phyloP scores from a whole-genome alignment of 2,888 invertebrate genomes.

The Dusona sp. region DNA sequence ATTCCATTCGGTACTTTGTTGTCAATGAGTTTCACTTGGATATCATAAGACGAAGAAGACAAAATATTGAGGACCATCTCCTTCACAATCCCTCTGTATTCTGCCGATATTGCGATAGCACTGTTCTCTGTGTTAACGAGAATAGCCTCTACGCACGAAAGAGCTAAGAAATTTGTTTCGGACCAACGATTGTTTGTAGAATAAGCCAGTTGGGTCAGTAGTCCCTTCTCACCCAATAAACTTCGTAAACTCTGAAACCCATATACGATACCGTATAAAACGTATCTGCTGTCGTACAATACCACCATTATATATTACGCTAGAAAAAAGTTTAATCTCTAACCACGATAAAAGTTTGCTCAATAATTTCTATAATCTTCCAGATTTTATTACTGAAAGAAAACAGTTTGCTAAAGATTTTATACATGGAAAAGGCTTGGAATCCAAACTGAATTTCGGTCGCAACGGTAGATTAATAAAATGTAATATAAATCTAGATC shows the following conservation, averaged over 20 bases:
- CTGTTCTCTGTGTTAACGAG: slow-evolving; percentile 73
- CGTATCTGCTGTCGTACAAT: too few relatives aligned
- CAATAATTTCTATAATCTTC: too few relatives aligned
- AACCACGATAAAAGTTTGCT: too few relatives aligned
- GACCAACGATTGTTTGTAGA: slow-evolving; percentile 71
- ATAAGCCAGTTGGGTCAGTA: slow-evolving; percentile 72
- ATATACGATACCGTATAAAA: slow-evolving; percentile 13
- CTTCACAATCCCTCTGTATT: slow-evolving; percentile 74
- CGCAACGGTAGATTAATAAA: too few relatives aligned
- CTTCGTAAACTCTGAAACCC: slow-evolving; percentile 75
- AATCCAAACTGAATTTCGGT: too few relatives aligned
- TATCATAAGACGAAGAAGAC: slow-evolving; percentile 68
- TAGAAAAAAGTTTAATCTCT: too few relatives aligned
- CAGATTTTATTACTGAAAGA: too few relatives aligned
- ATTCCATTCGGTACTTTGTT: slow-evolving; percentile 73
- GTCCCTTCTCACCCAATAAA: slow-evolving; percentile 74
- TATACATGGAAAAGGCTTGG: too few relatives aligned
- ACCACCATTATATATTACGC: too few relatives aligned
- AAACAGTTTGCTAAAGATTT: too few relatives aligned
- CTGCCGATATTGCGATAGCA: slow-evolving; percentile 67
- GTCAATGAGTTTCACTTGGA: slow-evolving; percentile 70
- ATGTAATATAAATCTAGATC: too few relatives aligned
- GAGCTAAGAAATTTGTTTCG: slow-evolving; percentile 76
- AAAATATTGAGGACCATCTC: slow-evolving; percentile 72
- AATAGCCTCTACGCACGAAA: slow-evolving; percentile 79